A percentile compares a stretch with the other conserved stretches of the same genome.
Conservation (phyloP, 2,113 vertebrate genomes). For the Uropsilus gracilis region DNA sequence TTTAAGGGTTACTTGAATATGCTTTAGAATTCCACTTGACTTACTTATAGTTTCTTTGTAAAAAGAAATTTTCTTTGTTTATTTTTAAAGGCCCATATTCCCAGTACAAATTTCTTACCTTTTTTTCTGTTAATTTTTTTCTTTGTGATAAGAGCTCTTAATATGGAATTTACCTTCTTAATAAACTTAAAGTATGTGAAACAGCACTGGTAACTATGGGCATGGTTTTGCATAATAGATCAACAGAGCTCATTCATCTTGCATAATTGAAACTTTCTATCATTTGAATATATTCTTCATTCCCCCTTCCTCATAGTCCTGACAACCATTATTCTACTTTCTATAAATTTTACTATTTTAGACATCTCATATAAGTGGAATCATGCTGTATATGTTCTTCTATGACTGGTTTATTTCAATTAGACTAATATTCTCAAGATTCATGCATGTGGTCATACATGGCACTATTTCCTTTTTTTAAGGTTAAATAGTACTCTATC, state of each 20-base stretch:
- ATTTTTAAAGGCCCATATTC: not conserved
- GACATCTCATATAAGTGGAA: not conserved
- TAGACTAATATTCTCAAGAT: not conserved
- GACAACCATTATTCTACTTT: not conserved
- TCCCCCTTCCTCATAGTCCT: not conserved
- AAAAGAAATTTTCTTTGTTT: not conserved
- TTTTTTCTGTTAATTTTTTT: not conserved
- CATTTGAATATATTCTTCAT: not conserved
- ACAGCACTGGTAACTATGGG: not conserved
- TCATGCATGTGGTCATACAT: too few relatives aligned
- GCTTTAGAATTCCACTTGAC: not conserved
- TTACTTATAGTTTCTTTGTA: not conserved
- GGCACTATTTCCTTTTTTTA: too few relatives aligned
- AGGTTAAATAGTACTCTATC: too few relatives aligned
- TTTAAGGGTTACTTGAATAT: not conserved
- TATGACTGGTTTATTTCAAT: not conserved
- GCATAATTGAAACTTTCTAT: not conserved
- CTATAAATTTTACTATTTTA: not conserved
- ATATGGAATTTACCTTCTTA: not conserved
- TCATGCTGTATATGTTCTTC: not conserved
- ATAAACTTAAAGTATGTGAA: not conserved
- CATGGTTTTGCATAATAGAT: not conserved
- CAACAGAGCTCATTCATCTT: not conserved
- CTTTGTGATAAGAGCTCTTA: not conserved
- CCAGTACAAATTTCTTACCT: not conserved